Conservation (phyloP, 2,113 vertebrate species). For the Condylura cristata region DNA sequence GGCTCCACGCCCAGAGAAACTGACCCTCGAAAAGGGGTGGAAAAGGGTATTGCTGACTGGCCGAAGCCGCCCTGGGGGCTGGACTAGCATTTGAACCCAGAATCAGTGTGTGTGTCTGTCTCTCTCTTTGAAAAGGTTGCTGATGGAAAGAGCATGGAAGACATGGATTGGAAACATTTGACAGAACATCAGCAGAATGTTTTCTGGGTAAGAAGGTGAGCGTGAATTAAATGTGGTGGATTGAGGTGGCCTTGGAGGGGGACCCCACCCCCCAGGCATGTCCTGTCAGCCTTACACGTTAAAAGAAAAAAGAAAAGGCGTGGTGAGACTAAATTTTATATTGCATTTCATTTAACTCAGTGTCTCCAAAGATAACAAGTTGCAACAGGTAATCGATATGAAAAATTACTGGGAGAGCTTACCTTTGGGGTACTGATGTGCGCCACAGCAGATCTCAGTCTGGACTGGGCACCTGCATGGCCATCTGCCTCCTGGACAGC, state of each 20-base stretch:
- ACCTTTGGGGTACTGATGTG: not conserved
- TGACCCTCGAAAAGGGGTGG: not conserved
- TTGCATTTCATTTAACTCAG: not conserved
- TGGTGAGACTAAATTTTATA: not conserved
- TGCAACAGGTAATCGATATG: not conserved
- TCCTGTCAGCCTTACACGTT: not conserved
- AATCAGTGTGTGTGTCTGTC: not conserved
- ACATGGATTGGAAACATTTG: not conserved
- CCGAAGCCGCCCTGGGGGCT: not conserved
- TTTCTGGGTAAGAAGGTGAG: not conserved
- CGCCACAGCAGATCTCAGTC: fast-evolving
- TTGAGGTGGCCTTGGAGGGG: not conserved
- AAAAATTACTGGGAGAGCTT: not conserved
- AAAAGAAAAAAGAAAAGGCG: not conserved
- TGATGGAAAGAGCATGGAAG: too few species aligned
- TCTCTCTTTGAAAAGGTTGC: not conserved
- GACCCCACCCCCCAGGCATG: not conserved
- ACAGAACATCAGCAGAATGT: not conserved
- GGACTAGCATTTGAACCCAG: fast-evolving
- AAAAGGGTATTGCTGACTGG: not conserved
- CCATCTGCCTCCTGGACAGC: fast-evolving
- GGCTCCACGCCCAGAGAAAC: not conserved
- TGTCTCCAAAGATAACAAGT: not conserved
- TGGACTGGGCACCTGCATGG: fast-evolving
- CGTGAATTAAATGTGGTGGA: not conserved